These are phyloP conservation scores for Drosophila mauritiana DNA, from an alignment of 1,140 invertebrate genomes.

Conservation along the genomic window DNA sequence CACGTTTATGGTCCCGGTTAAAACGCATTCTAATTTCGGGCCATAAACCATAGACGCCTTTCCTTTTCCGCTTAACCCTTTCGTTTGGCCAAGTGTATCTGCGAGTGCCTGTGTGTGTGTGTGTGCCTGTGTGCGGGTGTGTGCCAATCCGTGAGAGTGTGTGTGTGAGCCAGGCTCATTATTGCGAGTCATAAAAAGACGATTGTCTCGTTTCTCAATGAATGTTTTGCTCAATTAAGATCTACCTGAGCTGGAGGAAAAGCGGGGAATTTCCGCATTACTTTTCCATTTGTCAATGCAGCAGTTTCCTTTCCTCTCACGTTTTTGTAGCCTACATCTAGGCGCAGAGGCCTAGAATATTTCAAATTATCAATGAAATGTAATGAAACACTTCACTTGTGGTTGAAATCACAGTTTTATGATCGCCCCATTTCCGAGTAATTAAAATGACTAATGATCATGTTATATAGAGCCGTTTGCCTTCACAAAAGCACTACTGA, in stretches of 20 bases:
- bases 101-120: not conserved
- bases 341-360: not conserved
- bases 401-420: not conserved
- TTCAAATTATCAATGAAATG: no score
- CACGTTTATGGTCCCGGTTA: slow-evolving; percentile 71
- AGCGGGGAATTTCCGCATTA: slow-evolving; percentile 49
- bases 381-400: not conserved
- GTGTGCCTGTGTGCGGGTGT: not conserved
- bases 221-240: slow-evolving; percentile 54
- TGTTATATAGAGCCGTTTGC: not conserved
- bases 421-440: not conserved
- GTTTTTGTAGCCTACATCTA: slow-evolving; percentile 9
- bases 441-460: not conserved
- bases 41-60: slow-evolving; percentile 70
- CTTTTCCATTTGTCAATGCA: slow-evolving; percentile 14
- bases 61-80: slow-evolving; percentile 73
- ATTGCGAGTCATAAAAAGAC: slow-evolving; percentile 58
- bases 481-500: slow-evolving; percentile 1
- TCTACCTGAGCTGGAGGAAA: slow-evolving; percentile 59
- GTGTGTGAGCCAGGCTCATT: slow-evolving; percentile 57
- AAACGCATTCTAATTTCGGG: slow-evolving; percentile 78
- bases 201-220: slow-evolving; percentile 64
- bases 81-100: slow-evolving; percentile 53
- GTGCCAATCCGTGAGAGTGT: slow-evolving; percentile 1
- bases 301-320: not conserved